A percentile compares a stretch with the other conserved stretches of the same genome.
These are phyloP conservation scores for Pristionchus fissidentatus DNA, from an alignment of 2,888 invertebrate genomes.

Conservation along the genomic window DNA sequence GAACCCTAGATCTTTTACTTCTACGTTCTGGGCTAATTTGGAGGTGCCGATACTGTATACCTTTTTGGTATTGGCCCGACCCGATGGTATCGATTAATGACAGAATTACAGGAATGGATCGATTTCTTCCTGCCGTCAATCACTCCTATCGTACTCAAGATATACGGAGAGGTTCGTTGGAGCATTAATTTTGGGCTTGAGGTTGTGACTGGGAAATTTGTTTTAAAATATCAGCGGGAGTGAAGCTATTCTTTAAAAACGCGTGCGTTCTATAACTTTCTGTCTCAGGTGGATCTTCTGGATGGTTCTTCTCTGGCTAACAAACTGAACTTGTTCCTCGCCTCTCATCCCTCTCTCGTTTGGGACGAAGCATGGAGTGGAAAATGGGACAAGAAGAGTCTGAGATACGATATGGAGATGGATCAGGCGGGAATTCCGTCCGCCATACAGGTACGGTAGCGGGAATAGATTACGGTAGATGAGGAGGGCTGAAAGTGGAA, in stretches of 20 bases:
- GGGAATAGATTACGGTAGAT: background rate
- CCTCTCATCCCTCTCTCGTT: background rate
- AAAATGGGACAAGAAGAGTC: slow-evolving; percentile 13
- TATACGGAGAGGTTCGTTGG: slow-evolving; percentile 17
- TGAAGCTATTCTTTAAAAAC: too few relatives aligned
- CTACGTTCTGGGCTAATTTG: too few relatives aligned
- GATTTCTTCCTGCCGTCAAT: slow-evolving; percentile 43
- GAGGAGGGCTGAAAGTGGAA: too few relatives aligned
- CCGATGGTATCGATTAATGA: background rate
- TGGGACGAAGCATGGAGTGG: slow-evolving; percentile 17
- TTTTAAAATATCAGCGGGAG: too few relatives aligned
- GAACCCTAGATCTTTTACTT: too few relatives aligned
- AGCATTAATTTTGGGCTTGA: background rate
- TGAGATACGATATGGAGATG: slow-evolving; percentile 19
- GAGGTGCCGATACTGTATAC: too few relatives aligned
- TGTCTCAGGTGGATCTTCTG: background rate
- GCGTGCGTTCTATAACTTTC: background rate
- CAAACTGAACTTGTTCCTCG: slow-evolving; percentile 3
- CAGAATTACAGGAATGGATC: slow-evolving; percentile 29
- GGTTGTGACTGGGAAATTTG: too few relatives aligned
- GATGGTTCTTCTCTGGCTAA: slow-evolving; percentile 12
- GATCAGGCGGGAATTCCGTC: slow-evolving; percentile 9
- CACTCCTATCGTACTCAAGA: slow-evolving; percentile 2
- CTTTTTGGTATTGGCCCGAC: too few relatives aligned
- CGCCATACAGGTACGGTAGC: background rate